Base-by-base conservation (phyloP, 2,113 vertebrate genomes). In the Panthera tigris region DNA sequence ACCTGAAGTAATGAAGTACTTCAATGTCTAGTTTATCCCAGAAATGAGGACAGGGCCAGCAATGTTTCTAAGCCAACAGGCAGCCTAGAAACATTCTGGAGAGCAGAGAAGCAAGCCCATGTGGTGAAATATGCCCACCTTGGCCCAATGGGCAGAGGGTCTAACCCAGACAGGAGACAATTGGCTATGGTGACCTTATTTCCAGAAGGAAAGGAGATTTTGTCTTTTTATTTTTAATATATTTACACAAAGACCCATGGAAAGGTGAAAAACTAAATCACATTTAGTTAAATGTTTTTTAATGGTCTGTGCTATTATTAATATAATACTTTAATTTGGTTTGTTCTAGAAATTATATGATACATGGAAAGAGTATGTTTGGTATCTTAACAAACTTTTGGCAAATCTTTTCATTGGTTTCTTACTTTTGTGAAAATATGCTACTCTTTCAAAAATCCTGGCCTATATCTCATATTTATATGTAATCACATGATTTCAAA, bases 11-110 rank as follows among this genome's bases (percentile, higher is more conserved):
- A 93, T 85, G 74, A 83, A 91, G 52, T 66, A 15, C 5, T 13
- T 50, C 84, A 84, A 31, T 52, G 23, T 50, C 69, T 86, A 31
- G 41, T 92, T 94, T 94, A 87, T 92, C 65, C 65, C 36, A 36
- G 82, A 93, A 95, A 90, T 39, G 65, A 94, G 85, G 93, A n/a
- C 85, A 84, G 36, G 48, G 66, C 79, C 21, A 83, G 74, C 88
- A 71, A 57, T 63, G 80, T 91, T 90, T 91, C 65, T 69, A 25
- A 69, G 80, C 55, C 57, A 95, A 33, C 16, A 71, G 23, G 19
- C 41, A 18, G 57, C 14, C 2, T 31, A 36, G 12, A 57, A 85
- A n/a, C 11, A 8, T 16, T 16, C 5, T 19, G 25, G 4, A 45
- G 41, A 78, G n/a, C 29, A 71, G n/a, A 73, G 21, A 2, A 18